These are phyloP conservation scores for Frieseomelitta varia DNA, from an alignment of 1,140 invertebrate species.

Conservation along the genomic window DNA sequence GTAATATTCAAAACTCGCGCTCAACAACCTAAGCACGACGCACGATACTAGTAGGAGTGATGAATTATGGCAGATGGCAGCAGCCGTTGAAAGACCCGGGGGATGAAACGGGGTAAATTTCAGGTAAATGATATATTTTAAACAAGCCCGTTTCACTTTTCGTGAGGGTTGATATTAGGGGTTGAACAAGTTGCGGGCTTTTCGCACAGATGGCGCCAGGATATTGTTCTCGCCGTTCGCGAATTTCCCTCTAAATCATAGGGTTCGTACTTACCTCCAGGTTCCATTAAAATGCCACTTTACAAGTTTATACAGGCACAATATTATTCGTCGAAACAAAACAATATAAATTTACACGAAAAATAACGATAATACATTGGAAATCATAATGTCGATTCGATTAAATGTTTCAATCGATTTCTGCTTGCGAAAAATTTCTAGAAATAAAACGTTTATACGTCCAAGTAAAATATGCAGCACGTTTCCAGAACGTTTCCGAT, in stretches of 20 bases:
- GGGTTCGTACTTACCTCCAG: no score
- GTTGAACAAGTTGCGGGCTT: slow-evolving; percentile 52
- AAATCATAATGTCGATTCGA: no score
- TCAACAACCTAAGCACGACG: not conserved
- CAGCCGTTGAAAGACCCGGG: slow-evolving; percentile 29
- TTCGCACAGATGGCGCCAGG: slow-evolving; percentile 72
- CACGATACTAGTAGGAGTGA: not conserved
- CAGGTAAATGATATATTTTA: slow-evolving; percentile 58
- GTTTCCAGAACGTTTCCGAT: no score
- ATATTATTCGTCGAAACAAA: not conserved
- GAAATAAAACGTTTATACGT: not conserved
- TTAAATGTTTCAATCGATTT: not conserved
- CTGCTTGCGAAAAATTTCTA: not conserved
- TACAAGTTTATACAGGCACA: not conserved
- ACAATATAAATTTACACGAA: not conserved
- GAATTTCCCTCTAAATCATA: not conserved
- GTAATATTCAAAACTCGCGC: not conserved
- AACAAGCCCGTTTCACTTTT: slow-evolving; percentile 47
- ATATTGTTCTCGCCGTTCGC: slow-evolving; percentile 27
- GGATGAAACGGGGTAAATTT: slow-evolving; percentile 39
- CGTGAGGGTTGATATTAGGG: slow-evolving; percentile 53
- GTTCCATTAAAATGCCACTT: not conserved
- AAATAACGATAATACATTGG: no score
- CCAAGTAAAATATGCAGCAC: not conserved
- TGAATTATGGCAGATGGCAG: slow-evolving; percentile 53